Base-by-base conservation (phyloP, 2,888 invertebrate genomes). In the Mongoloraphidia duomilia region DNA sequence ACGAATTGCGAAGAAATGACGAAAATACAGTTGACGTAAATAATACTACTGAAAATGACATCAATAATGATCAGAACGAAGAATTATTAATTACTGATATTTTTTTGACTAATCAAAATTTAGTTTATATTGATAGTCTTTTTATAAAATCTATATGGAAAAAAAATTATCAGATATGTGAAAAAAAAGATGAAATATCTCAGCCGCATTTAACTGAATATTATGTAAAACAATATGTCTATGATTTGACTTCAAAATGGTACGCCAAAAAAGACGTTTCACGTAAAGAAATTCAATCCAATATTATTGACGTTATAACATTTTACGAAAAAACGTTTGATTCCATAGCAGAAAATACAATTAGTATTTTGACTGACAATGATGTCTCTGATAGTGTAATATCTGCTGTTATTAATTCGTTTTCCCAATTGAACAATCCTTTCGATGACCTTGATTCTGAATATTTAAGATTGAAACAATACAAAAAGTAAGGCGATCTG, bases 221-320 rank as follows among this genome's bases (percentile, higher is more conserved):
- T 41, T 9, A 41, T 9, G n/a, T 11, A 9, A 41, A n/a, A 14
- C 41, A 41, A 9, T 8, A 41, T 41, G 12, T n/a, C 12, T 12
- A 44, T 51, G 36, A 38, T 35, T 47, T 50, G 41, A 43, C 13
- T 47, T 50, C 44, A 9, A 50, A 50, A 33, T 50, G 47, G 47
- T 38, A 50, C n/a, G 43, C 38, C 34, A 39, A 37, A 9, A 47
- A 37, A 42, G 44, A 50, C 12, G n/a, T 47, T 12, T 47, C 47
- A n/a, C 42, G 50, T 9, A 47, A 50, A 34, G 41, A 11, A 33
- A 38, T 50, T 13, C 50, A 50, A 44, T 8, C 34, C 2, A 17
- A 12, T 47, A 39, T 47, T 9, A 34, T 14, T 26, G 50, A 50
- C 17, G 34, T 47, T 9, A 36, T 13, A 8, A 41, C n/a, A 41